Conservation (phyloP, 2,113 vertebrate species). For the Crotalus viridis region DNA sequence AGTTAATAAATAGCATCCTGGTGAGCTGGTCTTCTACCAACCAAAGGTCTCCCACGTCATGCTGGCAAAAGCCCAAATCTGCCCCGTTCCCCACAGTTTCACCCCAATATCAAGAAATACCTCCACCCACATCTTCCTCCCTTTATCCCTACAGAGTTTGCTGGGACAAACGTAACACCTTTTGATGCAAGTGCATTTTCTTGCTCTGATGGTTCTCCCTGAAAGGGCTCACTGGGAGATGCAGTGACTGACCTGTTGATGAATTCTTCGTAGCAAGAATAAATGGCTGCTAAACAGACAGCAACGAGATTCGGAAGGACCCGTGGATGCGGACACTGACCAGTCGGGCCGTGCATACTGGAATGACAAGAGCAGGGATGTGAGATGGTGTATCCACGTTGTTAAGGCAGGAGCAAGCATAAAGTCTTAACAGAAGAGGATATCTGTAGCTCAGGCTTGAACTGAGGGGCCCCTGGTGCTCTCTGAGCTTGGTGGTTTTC, state of each 20-base stretch:
- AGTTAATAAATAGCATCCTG: background rate
- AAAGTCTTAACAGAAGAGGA: background rate
- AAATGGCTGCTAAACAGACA: slow-evolving; percentile 97
- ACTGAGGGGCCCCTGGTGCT: background rate
- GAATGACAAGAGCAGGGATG: slow-evolving; percentile 58
- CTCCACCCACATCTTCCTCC: background rate
- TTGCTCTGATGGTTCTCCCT: background rate
- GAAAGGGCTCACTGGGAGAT: background rate
- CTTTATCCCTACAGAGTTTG: background rate
- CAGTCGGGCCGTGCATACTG: slow-evolving; percentile 98
- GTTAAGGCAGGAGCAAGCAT: background rate
- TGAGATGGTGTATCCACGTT: background rate
- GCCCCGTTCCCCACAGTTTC: background rate
- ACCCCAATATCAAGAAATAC: background rate
- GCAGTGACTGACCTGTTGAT: slow-evolving; percentile 93
- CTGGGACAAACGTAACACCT: background rate
- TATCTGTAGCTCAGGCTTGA: background rate
- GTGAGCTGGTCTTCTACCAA: background rate
- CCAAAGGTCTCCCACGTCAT: background rate
- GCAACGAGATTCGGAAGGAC: slow-evolving; percentile 98
- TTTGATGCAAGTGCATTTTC: background rate
- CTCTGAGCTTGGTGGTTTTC: background rate
- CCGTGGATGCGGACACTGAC: slow-evolving; percentile 96
- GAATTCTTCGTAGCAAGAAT: slow-evolving; percentile 98
- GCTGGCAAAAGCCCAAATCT: background rate